Conservation (phyloP, 2,113 vertebrate species). For the Leuciscus idus region DNA sequence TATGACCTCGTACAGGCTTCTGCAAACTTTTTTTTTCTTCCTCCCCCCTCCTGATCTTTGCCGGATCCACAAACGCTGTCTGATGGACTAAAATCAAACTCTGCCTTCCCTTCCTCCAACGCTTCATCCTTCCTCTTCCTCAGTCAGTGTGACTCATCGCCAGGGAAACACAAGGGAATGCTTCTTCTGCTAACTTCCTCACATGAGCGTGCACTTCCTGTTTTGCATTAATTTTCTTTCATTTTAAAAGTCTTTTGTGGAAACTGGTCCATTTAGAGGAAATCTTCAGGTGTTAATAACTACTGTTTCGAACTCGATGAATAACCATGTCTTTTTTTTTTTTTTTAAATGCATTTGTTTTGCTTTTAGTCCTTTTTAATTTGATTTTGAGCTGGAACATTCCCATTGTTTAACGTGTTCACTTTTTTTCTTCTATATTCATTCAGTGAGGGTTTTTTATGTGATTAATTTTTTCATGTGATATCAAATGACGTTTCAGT, state of each 20-base stretch:
- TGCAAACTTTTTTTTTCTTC: background rate
- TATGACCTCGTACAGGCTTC: background rate
- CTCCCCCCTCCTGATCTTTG: background rate
- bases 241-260: constrained; percentile 40
- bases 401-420: constrained; percentile 65
- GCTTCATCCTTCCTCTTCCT: constrained; percentile 26
- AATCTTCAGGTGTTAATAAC: constrained; percentile 67
- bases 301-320: constrained; percentile 56
- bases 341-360: constrained; percentile 12
- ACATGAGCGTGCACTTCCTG: constrained; percentile 60
- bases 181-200: constrained; percentile 61
- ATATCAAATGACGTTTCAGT: constrained; percentile 49
- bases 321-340: constrained; percentile 31
- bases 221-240: constrained; percentile 44
- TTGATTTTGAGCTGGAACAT: constrained; percentile 63
- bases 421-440: constrained; percentile 50
- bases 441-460: constrained; percentile 52
- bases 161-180: constrained; percentile 47
- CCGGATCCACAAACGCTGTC: constrained; percentile 22
- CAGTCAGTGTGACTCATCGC: constrained; percentile 34
- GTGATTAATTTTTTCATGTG: constrained; percentile 31
- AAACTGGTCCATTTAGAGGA: constrained; percentile 46
- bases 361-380: constrained; percentile 52
- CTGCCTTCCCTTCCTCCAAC: constrained; percentile 7
- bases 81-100: constrained; percentile 47